Evolutionary conservation across 2,888 invertebrate genomes (phyloP).

Genomic region (Apodemia hepburni): DNA sequence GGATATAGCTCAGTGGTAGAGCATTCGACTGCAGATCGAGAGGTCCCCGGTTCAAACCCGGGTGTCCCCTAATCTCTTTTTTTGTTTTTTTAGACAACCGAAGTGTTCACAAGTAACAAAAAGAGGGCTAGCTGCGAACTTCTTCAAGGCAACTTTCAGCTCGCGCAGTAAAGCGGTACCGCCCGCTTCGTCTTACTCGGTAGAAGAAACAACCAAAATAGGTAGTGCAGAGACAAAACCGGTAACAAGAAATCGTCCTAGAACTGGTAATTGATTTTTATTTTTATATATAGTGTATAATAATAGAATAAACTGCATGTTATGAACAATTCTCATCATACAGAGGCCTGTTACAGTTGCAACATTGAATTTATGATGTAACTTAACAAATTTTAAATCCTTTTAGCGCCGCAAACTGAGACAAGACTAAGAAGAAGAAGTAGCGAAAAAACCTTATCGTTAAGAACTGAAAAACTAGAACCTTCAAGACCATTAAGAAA

Average conservation of each 20-base stretch:
- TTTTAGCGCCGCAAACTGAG: conserved; percentile 37
- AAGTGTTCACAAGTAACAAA: conserved; percentile 35
- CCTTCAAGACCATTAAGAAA: conserved; percentile 52
- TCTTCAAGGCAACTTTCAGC: conserved; percentile 72
- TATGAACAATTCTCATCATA: conserved; percentile 8
- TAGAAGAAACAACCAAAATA: conserved; percentile 68
- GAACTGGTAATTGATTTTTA: conserved; percentile 51
- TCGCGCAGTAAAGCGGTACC: conserved; percentile 70
- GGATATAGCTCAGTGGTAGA: conserved; percentile 79
- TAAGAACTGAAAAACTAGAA: conserved; percentile 47
- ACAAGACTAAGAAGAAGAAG: conserved; percentile 43
- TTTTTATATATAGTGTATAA: conserved; percentile 16
- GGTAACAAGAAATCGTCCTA: conserved; percentile 69
- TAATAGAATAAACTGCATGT: conserved; percentile 5
- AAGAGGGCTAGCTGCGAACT: conserved; percentile 60
- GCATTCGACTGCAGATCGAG: too few relatives aligned
- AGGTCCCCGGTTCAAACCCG: conserved; percentile 79
- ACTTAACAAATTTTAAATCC: not conserved
- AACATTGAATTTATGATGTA: not conserved
- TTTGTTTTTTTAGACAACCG: conserved; percentile 45
- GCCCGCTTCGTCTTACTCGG: conserved; percentile 42
- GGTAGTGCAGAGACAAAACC: conserved; percentile 76
- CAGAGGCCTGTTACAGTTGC: not conserved
- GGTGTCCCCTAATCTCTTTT: conserved; percentile 60
- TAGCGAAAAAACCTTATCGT: conserved; percentile 45